These are phyloP conservation scores for Phoeniculus purpureus DNA, from an alignment of 2,797 vertebrate genomes.

Conservation along the genomic window DNA sequence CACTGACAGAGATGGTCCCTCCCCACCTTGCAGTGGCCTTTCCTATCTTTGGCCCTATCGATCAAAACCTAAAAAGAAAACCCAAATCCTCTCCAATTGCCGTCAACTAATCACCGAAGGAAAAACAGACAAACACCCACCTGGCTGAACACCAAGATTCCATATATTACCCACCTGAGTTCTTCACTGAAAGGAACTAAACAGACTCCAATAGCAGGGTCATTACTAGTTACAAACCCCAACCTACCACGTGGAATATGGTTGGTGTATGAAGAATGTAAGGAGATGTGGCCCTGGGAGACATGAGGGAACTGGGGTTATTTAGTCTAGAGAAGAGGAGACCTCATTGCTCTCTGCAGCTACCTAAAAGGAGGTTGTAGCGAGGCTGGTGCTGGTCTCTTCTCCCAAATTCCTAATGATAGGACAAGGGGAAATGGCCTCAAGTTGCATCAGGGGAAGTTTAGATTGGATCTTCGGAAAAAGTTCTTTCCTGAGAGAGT, in stretches of 20 bases:
- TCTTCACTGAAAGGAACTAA: neutral
- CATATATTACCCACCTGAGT: neutral
- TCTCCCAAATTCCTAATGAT: too few species aligned
- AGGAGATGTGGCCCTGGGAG: too few species aligned
- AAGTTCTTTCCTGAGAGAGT: too few species aligned
- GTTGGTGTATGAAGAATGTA: neutral
- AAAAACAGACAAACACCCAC: neutral
- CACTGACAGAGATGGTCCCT: neutral
- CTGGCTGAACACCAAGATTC: neutral
- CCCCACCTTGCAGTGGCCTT: neutral
- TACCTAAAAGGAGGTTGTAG: too few species aligned
- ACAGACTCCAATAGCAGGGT: neutral
- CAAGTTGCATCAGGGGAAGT: too few species aligned
- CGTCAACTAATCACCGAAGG: neutral
- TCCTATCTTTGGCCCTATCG: neutral
- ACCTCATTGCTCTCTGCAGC: too few species aligned
- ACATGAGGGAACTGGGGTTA: too few species aligned
- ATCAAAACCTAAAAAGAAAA: constrained; percentile 15
- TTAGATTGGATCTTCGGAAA: too few species aligned
- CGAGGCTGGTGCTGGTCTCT: too few species aligned
- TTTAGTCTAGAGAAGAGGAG: too few species aligned
- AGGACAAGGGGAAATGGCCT: too few species aligned
- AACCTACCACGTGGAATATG: neutral
- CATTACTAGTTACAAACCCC: neutral
- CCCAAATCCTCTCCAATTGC: neutral